Base-by-base conservation (phyloP, 2,797 vertebrate species). In the Bufotes viridis region DNA sequence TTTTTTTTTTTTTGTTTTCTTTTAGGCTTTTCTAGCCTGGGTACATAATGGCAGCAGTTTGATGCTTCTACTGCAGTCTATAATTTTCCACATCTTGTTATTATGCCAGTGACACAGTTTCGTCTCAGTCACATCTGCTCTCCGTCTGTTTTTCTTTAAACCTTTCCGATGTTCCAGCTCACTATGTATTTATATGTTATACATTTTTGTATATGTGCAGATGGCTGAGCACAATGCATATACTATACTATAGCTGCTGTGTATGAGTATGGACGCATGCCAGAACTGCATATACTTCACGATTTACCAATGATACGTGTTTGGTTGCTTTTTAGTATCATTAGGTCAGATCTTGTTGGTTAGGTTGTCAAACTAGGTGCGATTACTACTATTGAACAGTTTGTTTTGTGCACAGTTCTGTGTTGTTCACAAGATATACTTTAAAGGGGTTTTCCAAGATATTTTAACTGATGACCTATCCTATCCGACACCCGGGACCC, bases 41-140 rank as follows among this genome's bases (percentile, higher is more conserved):
- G 58, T 65, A 81, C 57, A 58, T 85, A 81, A 85, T 85, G 53
- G 78, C 83, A 49, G 58, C 57, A 65, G 53, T 74, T 84, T 80
- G 34, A 80, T 79, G 78, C 82, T 53, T 85, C 55, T 58, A 51
- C 20, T 85, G 72, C 78, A 60, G 58, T 55, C 61, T 86, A 67
- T 82, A 89, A 82, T 89, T 86, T 86, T 57, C n/a, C 13, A 60
- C 69, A 86, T 78, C 88, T 81, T 88, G 76, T 80, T 81, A 86
- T 89, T 89, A 82, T 79, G 61, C 29, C 26, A 49, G 57, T 81
- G 78, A 65, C 78, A 24, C 29, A 55, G 42, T 86, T 81, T 42
- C 49, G 34, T 63, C 69, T 34, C 78, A 7, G 20, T 83, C 79
- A 82, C 88, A 89, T 89, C 84, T 89, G 88, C 60, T 82, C 84